Conservation (phyloP, 2,113 vertebrate species). For the Crocuta crocuta region DNA sequence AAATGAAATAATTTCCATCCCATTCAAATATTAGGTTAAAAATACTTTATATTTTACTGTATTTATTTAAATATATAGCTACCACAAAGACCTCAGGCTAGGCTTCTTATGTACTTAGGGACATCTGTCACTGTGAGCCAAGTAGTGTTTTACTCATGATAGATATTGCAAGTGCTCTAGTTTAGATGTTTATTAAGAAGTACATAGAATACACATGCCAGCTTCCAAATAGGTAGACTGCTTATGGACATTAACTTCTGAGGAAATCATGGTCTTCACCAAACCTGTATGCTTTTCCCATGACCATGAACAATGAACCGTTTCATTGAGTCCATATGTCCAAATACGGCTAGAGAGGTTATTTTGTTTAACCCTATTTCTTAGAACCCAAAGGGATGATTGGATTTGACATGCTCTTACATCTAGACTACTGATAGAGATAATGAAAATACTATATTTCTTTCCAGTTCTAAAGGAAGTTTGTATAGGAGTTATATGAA, state of each 20-base stretch:
- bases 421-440: not conserved
- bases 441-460: not conserved
- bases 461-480: not conserved
- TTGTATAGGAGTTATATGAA: not conserved
- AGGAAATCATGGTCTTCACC: not conserved
- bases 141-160: not conserved
- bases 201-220: too few species aligned
- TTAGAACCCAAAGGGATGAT: not conserved
- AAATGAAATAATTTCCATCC: not conserved
- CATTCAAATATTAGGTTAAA: constrained; percentile 12
- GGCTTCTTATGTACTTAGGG: not conserved
- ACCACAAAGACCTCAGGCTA: not conserved
- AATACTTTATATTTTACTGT: not conserved
- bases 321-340: not conserved
- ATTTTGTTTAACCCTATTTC: not conserved
- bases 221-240: not conserved
- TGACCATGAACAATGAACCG: not conserved
- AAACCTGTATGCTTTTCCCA: not conserved
- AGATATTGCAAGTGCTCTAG: not conserved
- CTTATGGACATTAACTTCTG: not conserved
- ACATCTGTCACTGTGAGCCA: not conserved
- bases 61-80: not conserved
- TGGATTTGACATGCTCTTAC: not conserved
- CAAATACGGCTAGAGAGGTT: not conserved
- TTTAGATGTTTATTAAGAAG: constrained; percentile 6